Evolutionary conservation across 1,140 invertebrate species (phyloP).

Genomic region (Lethrus apterus): DNA sequence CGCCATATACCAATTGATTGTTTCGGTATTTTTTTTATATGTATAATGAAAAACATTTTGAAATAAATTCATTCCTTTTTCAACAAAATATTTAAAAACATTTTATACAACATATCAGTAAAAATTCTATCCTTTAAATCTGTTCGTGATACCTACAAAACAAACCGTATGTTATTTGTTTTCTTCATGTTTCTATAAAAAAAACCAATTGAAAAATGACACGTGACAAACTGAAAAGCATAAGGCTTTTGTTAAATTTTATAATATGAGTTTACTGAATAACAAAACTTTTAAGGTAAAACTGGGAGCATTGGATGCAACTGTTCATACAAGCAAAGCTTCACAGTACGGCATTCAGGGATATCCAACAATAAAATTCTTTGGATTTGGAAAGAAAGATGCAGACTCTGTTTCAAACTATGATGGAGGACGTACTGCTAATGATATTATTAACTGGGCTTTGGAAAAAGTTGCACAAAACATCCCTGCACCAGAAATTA

Average conservation of each 20-base stretch:
- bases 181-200: slow-evolving; percentile 5
- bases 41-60: no score
- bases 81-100: no score
- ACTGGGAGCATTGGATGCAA: slow-evolving; percentile 94
- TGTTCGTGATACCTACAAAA: no score
- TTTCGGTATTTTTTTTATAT: no score
- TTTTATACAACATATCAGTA: no score
- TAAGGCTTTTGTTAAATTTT: no score
- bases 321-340: slow-evolving; percentile 77
- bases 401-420: slow-evolving; percentile 66
- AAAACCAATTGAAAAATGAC: background rate
- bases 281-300: slow-evolving; percentile 69
- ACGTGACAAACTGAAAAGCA: slow-evolving; percentile 28
- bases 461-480: slow-evolving; percentile 79
- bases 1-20: no score
- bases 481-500: slow-evolving; percentile 82
- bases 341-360: slow-evolving; percentile 75
- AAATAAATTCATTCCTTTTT: no score
- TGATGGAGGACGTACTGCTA: slow-evolving; percentile 82
- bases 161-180: no score
- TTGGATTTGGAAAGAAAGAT: slow-evolving; percentile 74
- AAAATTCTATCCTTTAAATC: no score
- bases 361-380: slow-evolving; percentile 97
- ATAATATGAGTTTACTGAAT: no score
- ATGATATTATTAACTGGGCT: slow-evolving; percentile 89